phyloP scores from a whole-genome alignment of 2,888 invertebrate genomes.

The Diadegma fenestrale region DNA sequence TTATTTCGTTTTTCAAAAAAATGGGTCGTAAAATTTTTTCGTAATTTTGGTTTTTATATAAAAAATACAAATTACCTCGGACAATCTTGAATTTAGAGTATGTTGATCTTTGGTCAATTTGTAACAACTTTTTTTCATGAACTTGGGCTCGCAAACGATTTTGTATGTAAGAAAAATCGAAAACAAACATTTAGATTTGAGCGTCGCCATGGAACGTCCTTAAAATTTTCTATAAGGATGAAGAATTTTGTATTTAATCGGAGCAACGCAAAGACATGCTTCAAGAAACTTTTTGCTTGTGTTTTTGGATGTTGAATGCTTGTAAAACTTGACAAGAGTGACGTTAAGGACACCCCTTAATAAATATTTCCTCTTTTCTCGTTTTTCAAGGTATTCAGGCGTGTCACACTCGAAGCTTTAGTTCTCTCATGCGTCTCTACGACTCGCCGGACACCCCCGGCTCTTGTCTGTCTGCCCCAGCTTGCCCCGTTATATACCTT shows the following conservation, averaged over 20 bases:
- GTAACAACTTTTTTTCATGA: too few species aligned
- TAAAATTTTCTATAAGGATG: too few species aligned
- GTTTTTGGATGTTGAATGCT: not conserved
- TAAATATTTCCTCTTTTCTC: conserved; percentile 3
- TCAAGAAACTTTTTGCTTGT: not conserved
- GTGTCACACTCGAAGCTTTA: conserved; percentile 63
- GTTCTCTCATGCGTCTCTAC: conserved; percentile 68
- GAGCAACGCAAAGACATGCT: not conserved
- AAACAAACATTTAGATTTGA: too few species aligned
- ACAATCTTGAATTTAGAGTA: too few species aligned
- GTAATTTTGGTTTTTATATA: too few species aligned
- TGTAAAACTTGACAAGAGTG: not conserved
- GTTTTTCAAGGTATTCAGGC: conserved; percentile 60
- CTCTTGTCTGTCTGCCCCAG: conserved; percentile 49
- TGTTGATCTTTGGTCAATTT: too few species aligned
- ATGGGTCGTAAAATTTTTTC: too few species aligned
- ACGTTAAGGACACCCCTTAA: not conserved
- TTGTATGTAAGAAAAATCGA: too few species aligned
- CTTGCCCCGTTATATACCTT: conserved; percentile 48
- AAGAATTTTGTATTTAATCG: not conserved
- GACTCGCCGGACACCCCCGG: conserved; percentile 58
- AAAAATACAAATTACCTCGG: too few species aligned
- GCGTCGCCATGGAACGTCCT: too few species aligned
- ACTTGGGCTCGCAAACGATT: too few species aligned
- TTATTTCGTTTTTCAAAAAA: too few species aligned